Base-by-base conservation (phyloP, 1,140 invertebrate species). In the Solenopsis invicta region DNA sequence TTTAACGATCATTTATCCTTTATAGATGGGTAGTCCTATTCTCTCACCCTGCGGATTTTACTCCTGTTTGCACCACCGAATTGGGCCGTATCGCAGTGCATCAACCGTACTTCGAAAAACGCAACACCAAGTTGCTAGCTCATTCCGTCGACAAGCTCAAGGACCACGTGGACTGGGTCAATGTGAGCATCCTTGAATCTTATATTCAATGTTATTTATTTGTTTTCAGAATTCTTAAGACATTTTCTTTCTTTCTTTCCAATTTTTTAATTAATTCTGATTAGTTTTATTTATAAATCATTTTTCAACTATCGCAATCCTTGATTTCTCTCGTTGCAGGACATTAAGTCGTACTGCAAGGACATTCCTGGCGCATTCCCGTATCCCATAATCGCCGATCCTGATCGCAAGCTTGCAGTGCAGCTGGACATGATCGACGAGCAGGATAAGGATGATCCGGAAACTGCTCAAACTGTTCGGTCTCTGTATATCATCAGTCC, bases 21-120 rank as follows among this genome's bases (percentile, higher is more conserved):
- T 92, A 0, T 90, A 98, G 98, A 71, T 99, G 98, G 98, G 97
- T 97, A 1, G 97, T 99, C 66, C 91, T 99, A 2, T 99, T 99
- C 94, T 99, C 98, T 1, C 99, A 99, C 94, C 98, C 98, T 1
- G 97, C 98, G 24, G 98, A 99, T 94, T 99, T 98, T 93, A 99
- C 99, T 0, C 99, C 98, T 18, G 98, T 99, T 0, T 99, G 99
- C 93, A 99, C 98, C 12, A 99, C 99, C 0, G 98, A 99, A 95
- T 94, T 99, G 84, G 98, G 97, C 9, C 95, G 97, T 59, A 97
- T 98, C 69, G 97, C 98, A 3, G 96, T 98, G 54, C 96, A 98
- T 87, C 93, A 96, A 13, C 96, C 96, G 0, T 96, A 98, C 92
- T 99, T 99, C 92, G 93, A 96, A 41, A 98, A 97, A 91, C 95